Evolutionary conservation across 2,797 vertebrate genomes (phyloP), one percentile per base, ranked within the genome.

Genomic region (Knipowitschia caucasica): DNA sequence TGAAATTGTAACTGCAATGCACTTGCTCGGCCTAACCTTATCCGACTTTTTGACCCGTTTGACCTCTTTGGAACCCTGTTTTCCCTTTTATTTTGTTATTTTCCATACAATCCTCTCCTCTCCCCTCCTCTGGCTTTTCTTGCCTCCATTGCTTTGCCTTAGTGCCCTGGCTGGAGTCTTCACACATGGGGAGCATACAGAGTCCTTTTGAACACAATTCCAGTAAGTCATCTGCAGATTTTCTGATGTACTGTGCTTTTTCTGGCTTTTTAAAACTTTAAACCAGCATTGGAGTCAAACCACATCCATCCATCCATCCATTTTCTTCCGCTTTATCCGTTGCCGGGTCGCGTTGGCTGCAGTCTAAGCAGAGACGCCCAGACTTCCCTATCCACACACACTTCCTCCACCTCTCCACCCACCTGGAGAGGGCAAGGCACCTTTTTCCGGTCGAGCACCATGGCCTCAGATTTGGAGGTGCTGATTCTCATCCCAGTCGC

Each of bases 191-290:
- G 73, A 75, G 73, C 75, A 78, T 86, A 50, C 73, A 82, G 67
- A 83, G 66, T 68, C 55, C 80, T 50, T 65, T 65, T n/a, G 64
- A 81, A 54, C 75, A 62, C 14, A 53, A 70, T 9, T 62, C 63
- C 64, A 82, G 80, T 85, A 87, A 83, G 82, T 85, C 49, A 14
- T 65, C 26, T n/a, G n/a, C n/a, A n/a, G n/a, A n/a, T n/a, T n/a
- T n/a, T n/a, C n/a, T n/a, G n/a, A n/a, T n/a, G n/a, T n/a, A n/a
- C n/a, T n/a, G n/a, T n/a, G n/a, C n/a, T n/a, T n/a, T n/a, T 67
- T 50, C 24, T 23, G 14, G 33, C 23, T 34, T 34, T 61, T 31
- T 39, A 24, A 1, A 30, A 38, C 3, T 50, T 59, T 34, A 12
- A 5, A 21, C 62, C 1, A n/a, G n/a, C n/a, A n/a, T n/a, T n/a